These are phyloP conservation scores for Moxostoma hubbsi DNA, from an alignment of 2,797 vertebrate species.

Conservation along the genomic window DNA sequence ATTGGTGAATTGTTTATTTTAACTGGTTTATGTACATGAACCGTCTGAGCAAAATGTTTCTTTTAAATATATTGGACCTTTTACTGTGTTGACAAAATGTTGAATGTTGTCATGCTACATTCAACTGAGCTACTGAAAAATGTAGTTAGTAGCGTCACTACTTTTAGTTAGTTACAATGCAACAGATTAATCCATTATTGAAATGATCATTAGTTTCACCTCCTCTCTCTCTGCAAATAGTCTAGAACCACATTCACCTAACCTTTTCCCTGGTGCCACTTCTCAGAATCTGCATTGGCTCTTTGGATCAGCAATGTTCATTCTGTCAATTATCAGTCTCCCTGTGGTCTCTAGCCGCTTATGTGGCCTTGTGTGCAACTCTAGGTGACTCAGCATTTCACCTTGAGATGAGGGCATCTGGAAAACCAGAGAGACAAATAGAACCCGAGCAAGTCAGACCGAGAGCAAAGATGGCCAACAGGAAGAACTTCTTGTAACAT, in stretches of 20 bases:
- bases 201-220: too few relatives aligned
- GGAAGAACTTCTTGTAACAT: conserved; percentile 39
- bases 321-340: conserved; percentile 52
- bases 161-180: too few relatives aligned
- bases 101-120: too few relatives aligned
- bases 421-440: conserved; percentile 17
- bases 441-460: conserved; percentile 1
- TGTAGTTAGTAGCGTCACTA: too few relatives aligned
- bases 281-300: conserved; percentile 44
- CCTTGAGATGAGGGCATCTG: conserved; percentile 43
- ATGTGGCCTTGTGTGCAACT: conserved; percentile 32
- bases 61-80: too few relatives aligned
- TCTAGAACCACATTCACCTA: background rate
- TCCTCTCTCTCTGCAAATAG: conserved; percentile 7
- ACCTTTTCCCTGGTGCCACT: conserved; percentile 17
- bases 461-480: conserved; percentile 31
- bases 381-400: conserved; percentile 57
- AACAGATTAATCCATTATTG: too few relatives aligned
- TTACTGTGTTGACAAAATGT: too few relatives aligned
- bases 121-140: too few relatives aligned
- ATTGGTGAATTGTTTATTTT: too few relatives aligned
- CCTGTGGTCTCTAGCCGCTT: conserved; percentile 39
- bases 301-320: conserved; percentile 12
- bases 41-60: too few relatives aligned
- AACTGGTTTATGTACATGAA: too few relatives aligned